Evolutionary conservation across 2,113 vertebrate species (phyloP), one percentile per base, ranked within the genome.

Genomic region (Pachycephala philippinensis): DNA sequence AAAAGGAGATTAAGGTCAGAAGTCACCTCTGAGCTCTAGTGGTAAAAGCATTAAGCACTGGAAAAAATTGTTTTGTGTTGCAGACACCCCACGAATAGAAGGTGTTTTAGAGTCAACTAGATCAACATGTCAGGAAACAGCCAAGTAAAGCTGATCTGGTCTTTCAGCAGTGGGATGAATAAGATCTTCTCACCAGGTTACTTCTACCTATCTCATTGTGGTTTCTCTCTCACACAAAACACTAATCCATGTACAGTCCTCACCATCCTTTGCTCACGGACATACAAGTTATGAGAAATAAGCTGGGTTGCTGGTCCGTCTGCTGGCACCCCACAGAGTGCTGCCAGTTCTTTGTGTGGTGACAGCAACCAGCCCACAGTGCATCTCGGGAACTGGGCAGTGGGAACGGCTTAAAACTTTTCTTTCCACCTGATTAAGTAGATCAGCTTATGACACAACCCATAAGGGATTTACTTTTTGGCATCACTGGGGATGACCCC

Each of bases 401-500:
- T 19, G 10, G 17, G 5, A 6, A 59, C 4, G 1, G 27, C 50
- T 35, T 65, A 40, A 70, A 94, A 66, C 35, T 85, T 86, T 49
- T 66, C 56, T 33, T 66, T 84, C 64, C 11, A 30, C 15, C 26
- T 49, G 24, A 63, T 91, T 50, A 85, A 87, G 39, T 6, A 68
- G 56, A 56, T 35, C 28, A 26, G 39, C n/a, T 87, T 80, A 79
- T 35, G 49, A 72, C 6, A 6, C 23, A 76, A 37, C 7, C 54
- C 13, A 7, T 35, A 69, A 84, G 37, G 80, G 70, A 94, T 87
- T 95, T 84, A 87, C 30, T 81, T 91, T 71, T 33, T 49, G 56
- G 52, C 19, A 44, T 56, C 54, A 61, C 44, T 77, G 24, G 35
- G 19, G 47, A 84, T 78, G 72, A 92, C 52, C 72, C 52, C 47